Base-by-base conservation (phyloP, 1,140 invertebrate species). In the Chironomus striatipennis region DNA sequence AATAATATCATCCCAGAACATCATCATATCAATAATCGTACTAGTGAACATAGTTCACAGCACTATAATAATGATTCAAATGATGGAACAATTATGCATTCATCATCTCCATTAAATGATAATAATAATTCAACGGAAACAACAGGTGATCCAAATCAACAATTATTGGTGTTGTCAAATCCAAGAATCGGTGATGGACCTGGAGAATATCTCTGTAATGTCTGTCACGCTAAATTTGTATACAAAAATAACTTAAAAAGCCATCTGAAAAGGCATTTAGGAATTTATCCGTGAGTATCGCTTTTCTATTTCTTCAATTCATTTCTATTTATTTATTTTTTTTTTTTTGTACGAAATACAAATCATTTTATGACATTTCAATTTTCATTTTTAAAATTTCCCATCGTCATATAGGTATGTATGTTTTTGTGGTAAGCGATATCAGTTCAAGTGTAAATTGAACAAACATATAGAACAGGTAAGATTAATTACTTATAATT, bases 201-300 rank as follows among this genome's bases (percentile, higher is more conserved):
- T 6, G 65, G 65, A 21, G 17, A 18, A 70, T 70, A 70, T 20
- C 18, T 21, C 8, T 70, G 65, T 18, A 21, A 18, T 12, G 65
- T 70, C 2, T 70, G 65, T 17, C 20, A 18, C 18, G 65, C 65
- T 10, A 70, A 70, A 70, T 70, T 70, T 70, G 65, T 70, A 9
- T 70, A 70, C 18, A 70, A 70, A 70, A 70, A 70, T 70, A 70
- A 70, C 65, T 70, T 70, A 18, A 70, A 70, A 70, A 70, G 65
- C 18, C 65, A 70, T 70, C 10, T 70, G 18, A 70, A 70, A 21
- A 18, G 65, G 18, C 65, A 70, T 70, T 17, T 70, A 18, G 65
- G 65, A 20, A 70, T 70, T 21, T 70, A 70, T 20, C 65, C 65
- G 20, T 57, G n/a, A 57, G 47, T n/a, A 12, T 34, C 24, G 24